Percentiles rank a stretch among this genome's conserved stretches.
phyloP scores from a whole-genome alignment of 2,113 vertebrate species.

The Spermophilus dauricus region DNA sequence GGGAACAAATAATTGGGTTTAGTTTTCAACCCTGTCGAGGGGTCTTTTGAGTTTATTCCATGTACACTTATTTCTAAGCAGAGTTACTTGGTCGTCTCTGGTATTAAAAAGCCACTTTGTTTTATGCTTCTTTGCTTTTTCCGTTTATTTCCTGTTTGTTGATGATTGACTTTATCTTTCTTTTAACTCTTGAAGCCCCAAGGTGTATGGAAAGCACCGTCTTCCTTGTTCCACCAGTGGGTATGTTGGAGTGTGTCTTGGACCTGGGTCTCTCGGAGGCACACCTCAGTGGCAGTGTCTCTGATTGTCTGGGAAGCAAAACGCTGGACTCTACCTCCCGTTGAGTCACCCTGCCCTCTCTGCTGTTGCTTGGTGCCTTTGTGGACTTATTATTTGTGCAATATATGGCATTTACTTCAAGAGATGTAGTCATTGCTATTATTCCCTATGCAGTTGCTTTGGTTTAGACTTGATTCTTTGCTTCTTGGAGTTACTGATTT shows the following conservation, averaged over 20 bases:
- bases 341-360: background rate
- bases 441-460: background rate
- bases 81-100: background rate
- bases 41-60: background rate
- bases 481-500: background rate
- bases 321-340: accelerated
- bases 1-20: background rate
- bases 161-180: background rate
- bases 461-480: background rate
- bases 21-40: background rate
- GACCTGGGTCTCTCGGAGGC: background rate
- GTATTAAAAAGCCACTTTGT: background rate
- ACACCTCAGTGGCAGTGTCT: background rate
- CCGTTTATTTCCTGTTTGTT: background rate
- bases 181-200: background rate
- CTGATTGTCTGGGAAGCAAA: background rate
- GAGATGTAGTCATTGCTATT: background rate
- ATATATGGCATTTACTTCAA: background rate
- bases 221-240: background rate
- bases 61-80: background rate
- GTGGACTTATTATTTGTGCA: background rate
- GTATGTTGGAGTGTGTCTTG: too few relatives aligned
- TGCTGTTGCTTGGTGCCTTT: accelerated
- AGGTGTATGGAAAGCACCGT: background rate
- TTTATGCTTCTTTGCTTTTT: background rate